phyloP scores from a whole-genome alignment of 2,113 vertebrate genomes.

The Passerina amoena region DNA sequence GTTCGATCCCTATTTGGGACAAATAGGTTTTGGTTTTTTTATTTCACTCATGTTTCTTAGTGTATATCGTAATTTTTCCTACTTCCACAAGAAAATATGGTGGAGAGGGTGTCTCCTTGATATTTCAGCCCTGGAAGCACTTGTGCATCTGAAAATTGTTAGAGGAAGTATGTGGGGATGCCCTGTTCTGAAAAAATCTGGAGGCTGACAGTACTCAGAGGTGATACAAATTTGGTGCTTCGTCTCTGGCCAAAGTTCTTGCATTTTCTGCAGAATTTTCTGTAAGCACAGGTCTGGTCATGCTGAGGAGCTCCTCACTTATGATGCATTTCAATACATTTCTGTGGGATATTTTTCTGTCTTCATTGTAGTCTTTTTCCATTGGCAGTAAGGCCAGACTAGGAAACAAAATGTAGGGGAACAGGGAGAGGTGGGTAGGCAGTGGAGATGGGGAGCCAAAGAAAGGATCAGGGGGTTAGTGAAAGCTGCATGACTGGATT shows the following conservation, averaged over 20 bases:
- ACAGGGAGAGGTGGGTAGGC: background rate
- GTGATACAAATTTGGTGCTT: background rate
- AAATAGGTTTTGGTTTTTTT: background rate
- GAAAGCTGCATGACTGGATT: conserved; percentile 48
- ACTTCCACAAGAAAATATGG: background rate
- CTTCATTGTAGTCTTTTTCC: background rate
- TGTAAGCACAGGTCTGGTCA: background rate
- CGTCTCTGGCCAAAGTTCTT: background rate
- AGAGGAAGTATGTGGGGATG: background rate
- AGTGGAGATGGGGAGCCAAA: background rate
- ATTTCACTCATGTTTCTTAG: background rate
- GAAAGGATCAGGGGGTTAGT: conserved; percentile 22
- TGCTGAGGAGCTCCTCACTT: background rate
- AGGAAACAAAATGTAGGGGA: background rate
- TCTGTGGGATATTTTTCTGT: background rate
- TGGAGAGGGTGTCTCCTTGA: background rate
- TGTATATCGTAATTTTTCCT: background rate
- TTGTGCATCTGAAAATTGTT: background rate
- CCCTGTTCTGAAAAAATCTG: background rate
- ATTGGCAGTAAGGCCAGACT: background rate
- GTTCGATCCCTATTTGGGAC: background rate
- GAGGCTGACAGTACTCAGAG: background rate
- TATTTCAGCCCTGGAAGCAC: background rate
- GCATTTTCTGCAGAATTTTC: background rate
- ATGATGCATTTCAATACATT: background rate